Evolutionary conservation across 2,888 invertebrate species (phyloP).

Genomic region (Rhamnusium bicolor): DNA sequence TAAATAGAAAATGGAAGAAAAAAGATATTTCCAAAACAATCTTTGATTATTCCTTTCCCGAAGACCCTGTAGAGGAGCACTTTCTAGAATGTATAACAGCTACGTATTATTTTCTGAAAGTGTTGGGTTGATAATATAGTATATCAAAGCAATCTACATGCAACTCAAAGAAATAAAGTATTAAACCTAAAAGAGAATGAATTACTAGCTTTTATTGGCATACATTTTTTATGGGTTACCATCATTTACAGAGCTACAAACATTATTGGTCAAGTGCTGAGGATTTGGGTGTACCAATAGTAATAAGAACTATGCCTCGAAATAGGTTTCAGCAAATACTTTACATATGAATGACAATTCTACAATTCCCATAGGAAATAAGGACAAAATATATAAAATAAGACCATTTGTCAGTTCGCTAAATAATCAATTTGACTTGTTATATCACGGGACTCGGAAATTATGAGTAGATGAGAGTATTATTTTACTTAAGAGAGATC

Average conservation of each 20-base stretch:
- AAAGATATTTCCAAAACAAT: no score
- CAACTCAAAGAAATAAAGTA: constrained; percentile 30
- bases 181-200: constrained; percentile 21
- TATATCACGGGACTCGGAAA: constrained; percentile 5
- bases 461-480: constrained; percentile 9
- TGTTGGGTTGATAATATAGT: constrained; percentile 24
- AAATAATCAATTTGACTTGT: no score
- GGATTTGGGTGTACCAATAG: constrained; percentile 22
- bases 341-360: no score
- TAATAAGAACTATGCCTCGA: no score
- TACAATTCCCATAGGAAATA: constrained; percentile 16
- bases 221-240: constrained; percentile 26
- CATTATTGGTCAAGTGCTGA: constrained; percentile 23
- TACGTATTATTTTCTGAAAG: constrained; percentile 25
- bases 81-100: constrained; percentile 15
- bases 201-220: no score
- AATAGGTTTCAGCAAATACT: no score
- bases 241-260: no score
- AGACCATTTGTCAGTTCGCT: no score
- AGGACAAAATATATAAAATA: constrained; percentile 26
- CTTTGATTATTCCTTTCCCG: no score
- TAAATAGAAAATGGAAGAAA: no score
- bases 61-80: constrained; percentile 23
- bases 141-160: no score
- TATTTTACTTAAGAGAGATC: no score